phyloP scores from a whole-genome alignment of 2,113 vertebrate genomes.

The Actinemys pallida region DNA sequence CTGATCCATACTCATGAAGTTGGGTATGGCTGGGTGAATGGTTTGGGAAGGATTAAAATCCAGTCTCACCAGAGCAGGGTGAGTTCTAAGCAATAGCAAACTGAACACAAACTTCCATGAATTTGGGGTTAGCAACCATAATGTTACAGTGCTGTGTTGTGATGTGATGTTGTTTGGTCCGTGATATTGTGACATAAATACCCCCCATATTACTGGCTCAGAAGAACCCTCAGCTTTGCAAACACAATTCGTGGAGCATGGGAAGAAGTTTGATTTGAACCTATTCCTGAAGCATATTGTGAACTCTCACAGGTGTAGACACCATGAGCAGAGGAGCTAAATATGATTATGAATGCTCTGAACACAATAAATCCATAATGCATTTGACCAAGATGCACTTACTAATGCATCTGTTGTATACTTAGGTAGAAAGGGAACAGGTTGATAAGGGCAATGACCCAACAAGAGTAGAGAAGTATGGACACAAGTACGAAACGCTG shows the following conservation, averaged over 20 bases:
- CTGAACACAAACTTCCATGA: neutral
- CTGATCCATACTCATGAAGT: rapidly evolving
- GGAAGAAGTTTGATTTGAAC: neutral
- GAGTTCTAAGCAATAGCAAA: neutral
- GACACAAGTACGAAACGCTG: neutral
- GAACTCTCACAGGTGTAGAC: neutral
- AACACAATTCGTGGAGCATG: neutral
- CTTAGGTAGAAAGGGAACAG: neutral
- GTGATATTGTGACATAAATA: rapidly evolving
- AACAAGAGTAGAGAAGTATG: neutral
- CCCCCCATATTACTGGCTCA: neutral
- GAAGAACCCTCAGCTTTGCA: neutral
- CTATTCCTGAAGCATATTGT: neutral
- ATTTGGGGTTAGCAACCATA: neutral
- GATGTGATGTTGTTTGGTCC: neutral
- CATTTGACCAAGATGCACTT: neutral
- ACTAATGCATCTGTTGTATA: neutral
- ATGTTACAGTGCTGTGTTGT: neutral
- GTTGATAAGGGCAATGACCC: neutral
- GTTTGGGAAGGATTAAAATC: neutral
- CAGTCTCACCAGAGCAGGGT: neutral
- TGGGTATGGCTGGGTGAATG: neutral
- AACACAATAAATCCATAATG: neutral
- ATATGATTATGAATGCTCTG: neutral
- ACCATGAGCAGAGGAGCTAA: neutral